These are phyloP conservation scores for Lacerta agilis DNA, from an alignment of 2,797 vertebrate genomes.

Conservation along the genomic window DNA sequence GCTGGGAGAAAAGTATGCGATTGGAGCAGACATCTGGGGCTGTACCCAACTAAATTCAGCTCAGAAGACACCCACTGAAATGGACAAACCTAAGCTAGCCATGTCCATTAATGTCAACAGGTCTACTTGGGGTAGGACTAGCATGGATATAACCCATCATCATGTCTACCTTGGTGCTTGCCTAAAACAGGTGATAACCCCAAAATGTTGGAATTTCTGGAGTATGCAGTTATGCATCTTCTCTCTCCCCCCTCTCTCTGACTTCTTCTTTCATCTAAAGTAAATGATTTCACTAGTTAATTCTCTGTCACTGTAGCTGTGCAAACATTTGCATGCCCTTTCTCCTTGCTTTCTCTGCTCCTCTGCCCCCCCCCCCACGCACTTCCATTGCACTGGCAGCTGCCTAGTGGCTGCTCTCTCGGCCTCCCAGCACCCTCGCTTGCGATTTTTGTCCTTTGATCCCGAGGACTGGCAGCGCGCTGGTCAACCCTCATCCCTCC, in stretches of 20 bases:
- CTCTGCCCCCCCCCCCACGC: too few species aligned
- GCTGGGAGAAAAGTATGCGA: background rate
- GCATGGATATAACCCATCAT: background rate
- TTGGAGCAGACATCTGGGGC: background rate
- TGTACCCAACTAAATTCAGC: too few species aligned
- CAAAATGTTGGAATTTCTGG: background rate
- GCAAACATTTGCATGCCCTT: background rate
- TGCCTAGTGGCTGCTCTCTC: background rate
- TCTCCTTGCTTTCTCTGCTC: background rate
- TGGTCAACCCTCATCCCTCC: background rate
- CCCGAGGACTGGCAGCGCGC: background rate
- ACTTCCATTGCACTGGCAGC: background rate
- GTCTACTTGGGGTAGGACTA: too few species aligned
- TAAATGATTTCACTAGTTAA: background rate
- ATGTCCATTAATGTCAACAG: too few species aligned
- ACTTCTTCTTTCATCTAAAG: fast-evolving
- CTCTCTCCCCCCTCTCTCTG: background rate
- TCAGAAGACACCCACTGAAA: too few species aligned
- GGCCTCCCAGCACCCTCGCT: background rate
- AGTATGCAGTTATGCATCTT: background rate
- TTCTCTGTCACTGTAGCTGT: background rate
- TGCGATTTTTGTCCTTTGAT: background rate
- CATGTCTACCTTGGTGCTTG: background rate
- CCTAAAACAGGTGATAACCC: background rate
- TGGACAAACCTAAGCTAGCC: too few species aligned